Evolutionary conservation across 1,140 invertebrate species (phyloP).

Genomic region (Archivesica marissinica): DNA sequence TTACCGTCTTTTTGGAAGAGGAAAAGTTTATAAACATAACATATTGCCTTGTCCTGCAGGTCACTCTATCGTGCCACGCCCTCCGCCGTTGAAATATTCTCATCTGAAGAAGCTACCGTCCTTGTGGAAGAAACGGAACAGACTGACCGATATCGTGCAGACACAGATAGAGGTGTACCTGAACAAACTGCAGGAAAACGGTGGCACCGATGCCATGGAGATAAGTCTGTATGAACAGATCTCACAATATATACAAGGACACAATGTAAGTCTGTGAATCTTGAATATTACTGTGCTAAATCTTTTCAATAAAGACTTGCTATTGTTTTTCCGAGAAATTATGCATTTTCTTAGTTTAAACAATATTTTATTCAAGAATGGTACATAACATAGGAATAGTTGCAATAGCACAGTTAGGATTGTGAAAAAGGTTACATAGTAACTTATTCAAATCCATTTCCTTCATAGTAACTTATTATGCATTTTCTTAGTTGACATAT

Average conservation of each 20-base stretch:
- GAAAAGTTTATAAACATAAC: too few species aligned
- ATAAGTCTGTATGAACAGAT: neutral
- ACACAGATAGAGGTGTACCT: slow-evolving; percentile 58
- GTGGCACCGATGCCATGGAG: neutral
- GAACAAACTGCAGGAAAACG: neutral
- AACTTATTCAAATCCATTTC: too few species aligned
- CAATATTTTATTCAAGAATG: too few species aligned
- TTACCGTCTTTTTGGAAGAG: slow-evolving; percentile 61
- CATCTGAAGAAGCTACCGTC: slow-evolving; percentile 22
- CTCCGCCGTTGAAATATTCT: slow-evolving; percentile 62
- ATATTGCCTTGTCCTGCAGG: too few species aligned
- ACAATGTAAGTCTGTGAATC: neutral
- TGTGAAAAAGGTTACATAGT: too few species aligned
- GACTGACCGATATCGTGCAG: slow-evolving; percentile 62
- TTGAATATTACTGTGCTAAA: too few species aligned
- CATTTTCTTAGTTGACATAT: neutral
- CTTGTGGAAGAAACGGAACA: slow-evolving; percentile 65
- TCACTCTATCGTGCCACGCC: slow-evolving; percentile 68
- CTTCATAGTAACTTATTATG: too few species aligned
- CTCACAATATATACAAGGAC: neutral
- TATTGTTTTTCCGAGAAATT: slow-evolving; percentile 1
- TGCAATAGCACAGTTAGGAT: too few species aligned
- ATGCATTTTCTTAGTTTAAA: too few species aligned
- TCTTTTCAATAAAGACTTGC: neutral
- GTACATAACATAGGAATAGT: too few species aligned